Base-by-base conservation (phyloP, 2,888 invertebrate genomes). In the Polylopha cassiicola region DNA sequence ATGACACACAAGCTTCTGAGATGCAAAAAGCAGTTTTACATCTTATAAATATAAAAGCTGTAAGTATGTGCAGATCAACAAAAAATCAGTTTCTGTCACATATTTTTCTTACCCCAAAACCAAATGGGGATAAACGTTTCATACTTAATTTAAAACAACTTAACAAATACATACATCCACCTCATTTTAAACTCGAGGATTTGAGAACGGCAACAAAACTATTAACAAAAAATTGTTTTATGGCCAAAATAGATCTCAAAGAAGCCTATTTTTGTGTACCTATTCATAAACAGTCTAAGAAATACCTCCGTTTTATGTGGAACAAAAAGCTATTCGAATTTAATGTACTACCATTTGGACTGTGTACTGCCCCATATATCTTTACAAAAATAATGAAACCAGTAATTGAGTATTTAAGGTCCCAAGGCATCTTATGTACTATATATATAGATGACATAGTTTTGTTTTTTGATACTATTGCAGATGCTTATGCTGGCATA, bases 111-210 rank as follows among this genome's bases (percentile, higher is more conserved):
- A 20, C 22, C 4, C 21, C 29, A 15, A 38, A 38, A 24, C 16
- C 23, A 7, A 38, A 30, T 17, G 37, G 37, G n/a, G 29, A 22
- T 10, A 8, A 20, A n/a, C 20, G 39, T 1, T 39, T 39, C 9
- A 39, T 32, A 20, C 9, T 39, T 3, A 39, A 39, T 10, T 8
- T 39, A 8, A 39, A 32, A 20, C 14, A 14, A n/a, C 26, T 39
- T n/a, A 39, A 39, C 15, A 32, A 26, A 20, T 39, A 37, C 18
- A 23, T 39, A 6, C n/a, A 26, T 2, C 21, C 30, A 3, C 8
- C 33, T 14, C 28, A 39, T 39, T 39, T 39, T 13, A 41, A 41
- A 24, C 29, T 41, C 20, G 34, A 41, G 13, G 36, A 41, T 16
- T 8, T 21, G 3, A 21, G 21, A 21, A 21, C 7, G n/a, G 21